These are phyloP conservation scores for Cataglyphis albicans DNA, from an alignment of 2,888 invertebrate genomes.

Conservation along the genomic window DNA sequence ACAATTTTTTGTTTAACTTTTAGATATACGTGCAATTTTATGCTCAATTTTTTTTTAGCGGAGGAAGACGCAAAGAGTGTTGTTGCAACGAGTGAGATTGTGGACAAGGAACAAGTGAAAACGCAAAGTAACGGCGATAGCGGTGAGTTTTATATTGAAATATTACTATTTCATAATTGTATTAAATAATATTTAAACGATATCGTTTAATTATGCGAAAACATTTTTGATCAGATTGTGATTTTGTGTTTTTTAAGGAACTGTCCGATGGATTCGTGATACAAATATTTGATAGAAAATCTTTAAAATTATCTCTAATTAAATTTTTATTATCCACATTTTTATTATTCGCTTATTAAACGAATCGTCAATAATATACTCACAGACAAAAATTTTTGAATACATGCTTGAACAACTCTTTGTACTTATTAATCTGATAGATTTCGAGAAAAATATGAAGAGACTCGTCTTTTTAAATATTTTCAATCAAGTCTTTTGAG, in stretches of 20 bases:
- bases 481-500: background rate
- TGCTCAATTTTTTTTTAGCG: slow-evolving; percentile 63
- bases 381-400: background rate
- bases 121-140: slow-evolving; percentile 84
- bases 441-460: background rate
- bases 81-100: slow-evolving; percentile 70
- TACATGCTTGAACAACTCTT: background rate
- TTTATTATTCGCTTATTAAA: background rate
- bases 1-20: background rate
- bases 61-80: slow-evolving; percentile 63
- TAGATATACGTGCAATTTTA: background rate
- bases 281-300: background rate
- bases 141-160: slow-evolving; percentile 81
- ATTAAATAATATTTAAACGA: background rate
- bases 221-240: background rate
- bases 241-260: background rate
- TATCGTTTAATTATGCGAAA: background rate
- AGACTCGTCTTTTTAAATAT: background rate
- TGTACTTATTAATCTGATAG: background rate
- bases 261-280: background rate
- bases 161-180: background rate
- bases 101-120: slow-evolving; percentile 78
- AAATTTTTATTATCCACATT: background rate
- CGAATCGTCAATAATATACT: background rate
- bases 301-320: background rate